Base-by-base conservation (phyloP, 2,113 vertebrate species). In the Ophiodon elongatus region DNA sequence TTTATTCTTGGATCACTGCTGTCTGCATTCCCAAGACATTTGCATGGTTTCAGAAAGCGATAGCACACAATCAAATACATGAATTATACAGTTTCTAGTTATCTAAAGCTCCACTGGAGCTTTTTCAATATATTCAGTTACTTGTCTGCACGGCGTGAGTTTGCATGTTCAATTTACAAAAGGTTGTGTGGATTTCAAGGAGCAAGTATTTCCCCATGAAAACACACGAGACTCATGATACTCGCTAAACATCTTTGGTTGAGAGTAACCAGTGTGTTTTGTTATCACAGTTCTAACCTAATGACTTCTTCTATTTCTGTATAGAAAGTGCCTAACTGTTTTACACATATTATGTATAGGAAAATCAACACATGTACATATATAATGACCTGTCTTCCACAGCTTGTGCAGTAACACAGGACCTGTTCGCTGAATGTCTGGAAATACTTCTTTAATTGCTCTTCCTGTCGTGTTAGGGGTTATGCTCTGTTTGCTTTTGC, bases 401-500 rank as follows among this genome's bases (percentile, higher is more conserved):
- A 79, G 11, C 31, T 62, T 23, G 10, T 64, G 45, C 77, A 64
- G 19, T 33, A 52, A 50, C 72, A 10, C 33, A 68, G n/a, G 33
- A 56, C 11, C 39, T 47, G 21, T 0, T 11, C 7, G 19, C 41
- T 29, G 3, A 15, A 7, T 27, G 29, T 73, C n/a, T 52, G 45
- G 31, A 67, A 10, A 35, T 45, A 17, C 41, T 47, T 41, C n/a
- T 59, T 10, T 21, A 47, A 74, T 35, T 63, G 4, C 29, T 1
- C 41, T 65, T 77, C 25, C 1, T 54, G 43, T 29, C 27, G 11
- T 25, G 11, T 64, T 8, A 35, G 14, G 27, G 66, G 47, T 52
- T 77, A 59, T 77, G 37, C 64, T 78, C 33, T 39, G 73, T 78
- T 74, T 75, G 14, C 8, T 6, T 60, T 56, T 47, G 43, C 7